These are phyloP conservation scores for Cephus cinctus DNA, from an alignment of 1,140 invertebrate genomes.

Conservation along the genomic window DNA sequence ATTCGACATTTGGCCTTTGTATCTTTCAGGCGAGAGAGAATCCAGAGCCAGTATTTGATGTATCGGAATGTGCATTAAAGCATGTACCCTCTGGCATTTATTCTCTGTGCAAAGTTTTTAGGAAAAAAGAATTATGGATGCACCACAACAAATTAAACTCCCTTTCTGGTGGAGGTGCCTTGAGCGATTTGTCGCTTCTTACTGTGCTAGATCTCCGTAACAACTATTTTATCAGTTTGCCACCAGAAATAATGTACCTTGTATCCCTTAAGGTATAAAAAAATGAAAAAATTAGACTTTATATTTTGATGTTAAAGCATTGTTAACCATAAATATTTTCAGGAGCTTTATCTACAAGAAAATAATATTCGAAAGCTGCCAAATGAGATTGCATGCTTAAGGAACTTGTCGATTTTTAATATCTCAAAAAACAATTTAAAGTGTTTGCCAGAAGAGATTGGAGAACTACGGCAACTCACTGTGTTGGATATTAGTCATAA, in stretches of 20 bases:
- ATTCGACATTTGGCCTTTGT: background rate
- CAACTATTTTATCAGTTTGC: conserved; percentile 67
- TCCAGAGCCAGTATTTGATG: conserved; percentile 73
- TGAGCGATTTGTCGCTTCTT: conserved; percentile 67
- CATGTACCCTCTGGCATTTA: conserved; percentile 72
- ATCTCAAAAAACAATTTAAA: conserved; percentile 71
- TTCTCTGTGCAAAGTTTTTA: conserved; percentile 74
- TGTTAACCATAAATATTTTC: conserved; percentile 22
- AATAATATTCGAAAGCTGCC: conserved; percentile 69
- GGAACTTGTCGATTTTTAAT: conserved; percentile 66
- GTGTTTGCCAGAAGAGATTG: conserved; percentile 63
- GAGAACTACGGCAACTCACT: conserved; percentile 61
- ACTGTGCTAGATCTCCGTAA: conserved; percentile 70
- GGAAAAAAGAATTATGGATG: conserved; percentile 69
- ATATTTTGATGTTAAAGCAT: background rate
- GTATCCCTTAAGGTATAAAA: conserved; percentile 60
- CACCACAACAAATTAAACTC: conserved; percentile 67
- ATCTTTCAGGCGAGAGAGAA: conserved; percentile 66
- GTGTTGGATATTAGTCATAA: conserved; percentile 62
- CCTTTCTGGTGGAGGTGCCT: conserved; percentile 67
- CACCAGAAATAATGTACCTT: conserved; percentile 63
- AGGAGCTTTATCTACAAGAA: conserved; percentile 68
- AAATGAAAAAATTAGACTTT: conserved; percentile 5
- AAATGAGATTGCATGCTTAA: conserved; percentile 63
- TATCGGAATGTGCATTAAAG: conserved; percentile 70